Evolutionary conservation across 2,888 invertebrate genomes (phyloP).

Genomic region (Apamea anceps): DNA sequence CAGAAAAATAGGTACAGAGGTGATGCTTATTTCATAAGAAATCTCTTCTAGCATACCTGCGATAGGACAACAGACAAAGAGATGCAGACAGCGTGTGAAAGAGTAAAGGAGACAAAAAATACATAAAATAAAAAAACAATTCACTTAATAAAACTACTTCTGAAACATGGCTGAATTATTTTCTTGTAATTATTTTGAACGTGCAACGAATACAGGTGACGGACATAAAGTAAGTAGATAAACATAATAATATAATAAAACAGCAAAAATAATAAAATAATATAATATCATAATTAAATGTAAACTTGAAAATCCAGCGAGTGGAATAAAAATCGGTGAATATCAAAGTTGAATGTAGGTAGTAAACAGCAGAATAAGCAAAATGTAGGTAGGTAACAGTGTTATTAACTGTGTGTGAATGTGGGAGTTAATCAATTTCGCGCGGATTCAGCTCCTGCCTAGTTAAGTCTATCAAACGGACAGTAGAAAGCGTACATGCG

Average conservation of each 20-base stretch:
- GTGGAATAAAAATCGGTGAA: constrained; percentile 22
- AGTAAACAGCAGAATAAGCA: constrained; percentile 24
- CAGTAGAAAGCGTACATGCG: constrained; percentile 60
- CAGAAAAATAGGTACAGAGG: too few species aligned
- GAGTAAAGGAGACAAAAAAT: too few species aligned
- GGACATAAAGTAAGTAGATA: background rate
- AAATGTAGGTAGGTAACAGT: constrained; percentile 43
- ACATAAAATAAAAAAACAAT: too few species aligned
- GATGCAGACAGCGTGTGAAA: too few species aligned
- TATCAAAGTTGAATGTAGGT: constrained; percentile 3
- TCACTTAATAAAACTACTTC: too few species aligned
- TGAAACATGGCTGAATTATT: background rate
- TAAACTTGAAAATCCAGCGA: constrained; percentile 18
- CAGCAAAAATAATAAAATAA: background rate
- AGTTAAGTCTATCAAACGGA: constrained; percentile 39
- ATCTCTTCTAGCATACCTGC: too few species aligned
- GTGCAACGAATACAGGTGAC: background rate
- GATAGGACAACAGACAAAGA: too few species aligned
- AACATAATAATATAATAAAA: background rate
- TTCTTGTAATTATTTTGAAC: background rate
- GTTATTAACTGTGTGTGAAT: constrained; percentile 51
- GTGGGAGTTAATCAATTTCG: constrained; percentile 65
- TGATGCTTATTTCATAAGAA: too few species aligned
- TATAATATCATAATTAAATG: background rate
- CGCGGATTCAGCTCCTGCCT: constrained; percentile 43